phyloP scores from a whole-genome alignment of 2,888 invertebrate genomes.

The Megamerina dolium region DNA sequence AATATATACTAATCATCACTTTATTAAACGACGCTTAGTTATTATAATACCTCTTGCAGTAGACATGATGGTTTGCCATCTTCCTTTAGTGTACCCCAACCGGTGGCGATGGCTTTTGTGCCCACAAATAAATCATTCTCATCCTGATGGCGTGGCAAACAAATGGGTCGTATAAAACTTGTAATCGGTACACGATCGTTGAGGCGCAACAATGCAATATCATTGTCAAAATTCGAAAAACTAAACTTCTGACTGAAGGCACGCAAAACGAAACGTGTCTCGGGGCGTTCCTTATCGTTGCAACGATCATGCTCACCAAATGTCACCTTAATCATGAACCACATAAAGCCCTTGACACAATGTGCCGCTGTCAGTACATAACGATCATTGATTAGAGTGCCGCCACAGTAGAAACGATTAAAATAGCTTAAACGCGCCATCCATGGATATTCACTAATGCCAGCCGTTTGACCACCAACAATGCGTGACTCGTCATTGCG shows the following conservation, averaged over 20 bases:
- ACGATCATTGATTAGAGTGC: constrained; percentile 78
- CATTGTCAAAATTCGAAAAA: constrained; percentile 80
- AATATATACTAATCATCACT: too few species aligned
- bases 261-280: constrained; percentile 72
- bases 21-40: too few species aligned
- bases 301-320: constrained; percentile 85
- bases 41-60: constrained; percentile 73
- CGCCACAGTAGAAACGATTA: constrained; percentile 85
- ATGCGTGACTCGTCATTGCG: constrained; percentile 76
- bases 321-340: constrained; percentile 87
- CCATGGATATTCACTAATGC: constrained; percentile 81
- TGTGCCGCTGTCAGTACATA: constrained; percentile 85
- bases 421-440: constrained; percentile 81
- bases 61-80: constrained; percentile 80
- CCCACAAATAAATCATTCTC: constrained; percentile 66
- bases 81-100: constrained; percentile 84
- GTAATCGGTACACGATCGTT: constrained; percentile 76
- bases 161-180: constrained; percentile 74
- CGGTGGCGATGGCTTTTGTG: constrained; percentile 67
- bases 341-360: constrained; percentile 87
- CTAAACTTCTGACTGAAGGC: constrained; percentile 76
- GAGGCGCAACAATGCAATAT: constrained; percentile 74
- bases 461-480: constrained; percentile 72
- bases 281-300: constrained; percentile 63
- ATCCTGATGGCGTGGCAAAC: constrained; percentile 66